These are phyloP conservation scores for Melanaphis sacchari DNA, from an alignment of 1,140 invertebrate species.

Conservation along the genomic window DNA sequence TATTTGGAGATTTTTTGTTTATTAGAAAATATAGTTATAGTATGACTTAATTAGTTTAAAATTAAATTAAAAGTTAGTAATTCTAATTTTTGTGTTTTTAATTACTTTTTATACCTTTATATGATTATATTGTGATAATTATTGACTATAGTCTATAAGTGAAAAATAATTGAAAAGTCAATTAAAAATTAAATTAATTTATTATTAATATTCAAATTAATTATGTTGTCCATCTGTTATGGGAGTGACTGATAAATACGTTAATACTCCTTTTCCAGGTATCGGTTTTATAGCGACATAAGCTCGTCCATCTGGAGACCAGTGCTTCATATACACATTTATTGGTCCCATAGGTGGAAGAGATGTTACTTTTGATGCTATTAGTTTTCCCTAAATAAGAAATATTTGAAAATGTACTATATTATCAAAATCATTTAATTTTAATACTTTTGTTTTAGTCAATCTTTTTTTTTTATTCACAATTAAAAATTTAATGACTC, in stretches of 20 bases:
- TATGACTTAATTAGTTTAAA: not conserved
- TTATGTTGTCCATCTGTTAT: not conserved
- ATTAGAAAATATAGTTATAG: not conserved
- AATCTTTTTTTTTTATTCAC: not conserved
- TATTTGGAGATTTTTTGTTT: not conserved
- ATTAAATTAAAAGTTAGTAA: not conserved
- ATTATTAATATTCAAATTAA: slow-evolving; percentile 24
- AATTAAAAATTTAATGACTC: not conserved
- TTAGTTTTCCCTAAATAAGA: slow-evolving; percentile 59
- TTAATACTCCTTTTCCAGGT: slow-evolving; percentile 65
- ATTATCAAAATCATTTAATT: not conserved
- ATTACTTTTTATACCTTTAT: not conserved
- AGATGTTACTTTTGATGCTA: slow-evolving; percentile 61
- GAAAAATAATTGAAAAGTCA: not conserved
- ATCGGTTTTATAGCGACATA: slow-evolving; percentile 66
- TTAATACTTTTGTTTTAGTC: not conserved
- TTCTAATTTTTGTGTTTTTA: not conserved
- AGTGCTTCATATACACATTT: slow-evolving; percentile 64
- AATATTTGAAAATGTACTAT: not conserved
- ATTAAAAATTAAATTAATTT: not conserved
- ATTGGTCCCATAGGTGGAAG: slow-evolving; percentile 65
- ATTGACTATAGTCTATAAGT: not conserved
- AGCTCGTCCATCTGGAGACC: slow-evolving; percentile 66
- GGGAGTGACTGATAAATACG: slow-evolving; percentile 67
- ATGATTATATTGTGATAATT: not conserved